phyloP scores from a whole-genome alignment of 2,888 invertebrate species.

The Ormyrus thymus region DNA sequence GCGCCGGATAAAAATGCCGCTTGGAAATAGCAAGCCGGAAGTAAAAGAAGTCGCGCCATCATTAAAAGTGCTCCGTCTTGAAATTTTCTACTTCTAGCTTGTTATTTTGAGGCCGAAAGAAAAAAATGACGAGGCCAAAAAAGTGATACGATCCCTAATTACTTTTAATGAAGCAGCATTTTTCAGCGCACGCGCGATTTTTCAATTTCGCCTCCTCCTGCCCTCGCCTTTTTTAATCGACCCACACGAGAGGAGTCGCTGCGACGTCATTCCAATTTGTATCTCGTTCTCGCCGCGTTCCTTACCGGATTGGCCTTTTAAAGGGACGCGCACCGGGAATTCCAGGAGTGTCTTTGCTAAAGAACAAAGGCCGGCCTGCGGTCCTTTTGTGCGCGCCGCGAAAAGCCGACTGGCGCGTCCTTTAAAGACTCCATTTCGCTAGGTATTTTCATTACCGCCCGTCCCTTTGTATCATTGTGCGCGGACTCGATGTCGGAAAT shows the following conservation, averaged over 20 bases:
- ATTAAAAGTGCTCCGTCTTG: not conserved
- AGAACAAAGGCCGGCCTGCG: conserved; percentile 46
- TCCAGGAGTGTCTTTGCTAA: conserved; percentile 44
- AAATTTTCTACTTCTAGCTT: not conserved
- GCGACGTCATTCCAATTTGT: conserved; percentile 53
- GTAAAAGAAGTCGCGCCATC: not conserved
- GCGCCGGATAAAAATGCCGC: not conserved
- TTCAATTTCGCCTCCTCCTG: conserved; percentile 11
- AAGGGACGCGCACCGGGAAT: conserved; percentile 32
- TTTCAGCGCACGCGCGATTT: conserved; percentile 22
- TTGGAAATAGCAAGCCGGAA: conserved; percentile 12
- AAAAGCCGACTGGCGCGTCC: too few species aligned
- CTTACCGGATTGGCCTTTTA: conserved; percentile 42
- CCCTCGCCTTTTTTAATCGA: conserved; percentile 5
- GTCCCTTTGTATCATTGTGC: too few species aligned
- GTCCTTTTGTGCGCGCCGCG: conserved; percentile 36
- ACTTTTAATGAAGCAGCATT: conserved; percentile 47
- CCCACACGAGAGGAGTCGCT: not conserved
- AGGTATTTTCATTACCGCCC: conserved; percentile 29
- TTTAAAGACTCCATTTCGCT: conserved; percentile 48
- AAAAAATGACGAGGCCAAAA: not conserved
- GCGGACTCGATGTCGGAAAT: too few species aligned
- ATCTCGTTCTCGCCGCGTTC: conserved; percentile 44
- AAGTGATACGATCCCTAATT: conserved; percentile 28
- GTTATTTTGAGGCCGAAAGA: too few species aligned